Percentiles rank a stretch among this genome's conserved stretches.
These are phyloP conservation scores for Zoanthus solanderi DNA, from an alignment of 92 coral and sea anemone genomes.

Conservation along the genomic window DNA sequence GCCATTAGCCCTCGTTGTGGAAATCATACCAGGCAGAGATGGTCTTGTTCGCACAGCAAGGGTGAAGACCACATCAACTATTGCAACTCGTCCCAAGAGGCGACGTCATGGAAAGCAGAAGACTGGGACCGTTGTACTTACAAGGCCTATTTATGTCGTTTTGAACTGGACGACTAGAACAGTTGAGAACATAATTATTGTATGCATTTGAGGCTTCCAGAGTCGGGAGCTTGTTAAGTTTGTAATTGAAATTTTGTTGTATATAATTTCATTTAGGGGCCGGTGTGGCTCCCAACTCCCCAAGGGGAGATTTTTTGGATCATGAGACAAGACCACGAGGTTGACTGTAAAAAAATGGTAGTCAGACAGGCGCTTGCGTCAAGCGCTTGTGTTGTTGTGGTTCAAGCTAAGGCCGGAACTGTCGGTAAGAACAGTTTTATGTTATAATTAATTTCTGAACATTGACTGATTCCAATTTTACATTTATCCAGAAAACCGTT, in stretches of 20 bases:
- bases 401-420: no score
- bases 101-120: constrained; percentile 48
- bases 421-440: no score
- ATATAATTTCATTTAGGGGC: constrained; percentile 45
- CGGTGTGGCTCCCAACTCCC: constrained; percentile 49
- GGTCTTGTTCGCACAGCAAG: constrained; percentile 63
- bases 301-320: background rate
- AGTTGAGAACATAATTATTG: background rate
- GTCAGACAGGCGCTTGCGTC: no score
- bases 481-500: no score
- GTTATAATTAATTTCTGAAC: no score
- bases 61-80: constrained; percentile 68
- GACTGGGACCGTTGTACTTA: constrained; percentile 16
- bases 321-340: background rate
- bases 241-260: background rate
- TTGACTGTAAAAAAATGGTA: no score
- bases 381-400: no score
- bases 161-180: constrained; percentile 51
- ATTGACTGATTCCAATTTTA: no score
- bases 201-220: background rate
- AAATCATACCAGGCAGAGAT: constrained; percentile 49
- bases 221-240: constrained; percentile 21
- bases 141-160: constrained; percentile 57
- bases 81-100: constrained; percentile 59
- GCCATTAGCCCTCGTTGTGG: constrained; percentile 60